These are phyloP conservation scores for Takifugu flavidus DNA, from an alignment of 2,113 vertebrate genomes.

Conservation along the genomic window DNA sequence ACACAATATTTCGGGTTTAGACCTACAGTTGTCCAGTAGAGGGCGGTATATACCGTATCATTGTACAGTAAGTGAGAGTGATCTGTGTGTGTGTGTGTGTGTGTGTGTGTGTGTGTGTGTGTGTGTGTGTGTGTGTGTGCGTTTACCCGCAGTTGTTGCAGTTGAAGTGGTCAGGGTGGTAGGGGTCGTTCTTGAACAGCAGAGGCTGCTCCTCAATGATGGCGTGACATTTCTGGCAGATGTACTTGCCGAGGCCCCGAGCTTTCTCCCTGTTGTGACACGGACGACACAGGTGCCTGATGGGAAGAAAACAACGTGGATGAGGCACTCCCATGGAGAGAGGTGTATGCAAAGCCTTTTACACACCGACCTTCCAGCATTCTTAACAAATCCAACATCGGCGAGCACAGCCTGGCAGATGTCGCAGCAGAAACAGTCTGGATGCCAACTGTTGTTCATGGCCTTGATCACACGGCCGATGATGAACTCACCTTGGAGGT, in stretches of 20 bases:
- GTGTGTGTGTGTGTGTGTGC: not conserved
- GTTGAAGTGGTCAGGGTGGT: conserved; percentile 98
- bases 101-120: not conserved
- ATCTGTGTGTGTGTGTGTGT: not conserved
- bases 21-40: conserved; percentile 28
- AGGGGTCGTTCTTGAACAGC: conserved; percentile 96
- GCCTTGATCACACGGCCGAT: conserved; percentile 98
- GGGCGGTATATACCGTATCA: not conserved
- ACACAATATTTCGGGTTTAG: not conserved
- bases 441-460: conserved; percentile 99
- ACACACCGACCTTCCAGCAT: conserved; percentile 85
- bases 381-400: conserved; percentile 97
- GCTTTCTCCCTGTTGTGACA: conserved; percentile 97
- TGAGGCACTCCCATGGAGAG: too few relatives aligned
- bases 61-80: too few relatives aligned
- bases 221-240: conserved; percentile 97
- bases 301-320: not conserved
- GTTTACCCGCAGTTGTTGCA: conserved; percentile 93
- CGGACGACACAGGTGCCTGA: conserved; percentile 92
- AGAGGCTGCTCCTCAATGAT: conserved; percentile 95
- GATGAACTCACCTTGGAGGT: conserved; percentile 89
- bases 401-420: conserved; percentile 89
- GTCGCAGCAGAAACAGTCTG: conserved; percentile 95
- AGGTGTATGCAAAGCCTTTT: too few relatives aligned
- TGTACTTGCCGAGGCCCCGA: conserved; percentile 92